Evolutionary conservation across 2,797 vertebrate species (phyloP).

Genomic region (Falco peregrinus): DNA sequence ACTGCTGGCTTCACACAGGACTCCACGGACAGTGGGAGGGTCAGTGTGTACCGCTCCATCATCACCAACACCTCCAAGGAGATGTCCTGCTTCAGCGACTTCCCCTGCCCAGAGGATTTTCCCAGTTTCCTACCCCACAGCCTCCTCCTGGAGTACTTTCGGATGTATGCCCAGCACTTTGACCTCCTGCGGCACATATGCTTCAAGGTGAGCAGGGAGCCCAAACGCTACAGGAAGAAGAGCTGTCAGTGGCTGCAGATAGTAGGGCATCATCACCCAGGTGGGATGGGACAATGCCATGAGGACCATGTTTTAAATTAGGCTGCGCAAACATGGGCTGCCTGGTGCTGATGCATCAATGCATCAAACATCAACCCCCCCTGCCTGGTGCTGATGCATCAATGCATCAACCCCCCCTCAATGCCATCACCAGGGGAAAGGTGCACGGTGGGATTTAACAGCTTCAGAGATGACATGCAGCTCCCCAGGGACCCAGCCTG

Average conservation of each 20-base stretch:
- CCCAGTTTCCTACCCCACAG: conserved; percentile 87
- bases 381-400: too few relatives aligned
- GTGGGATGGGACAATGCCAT: accelerated
- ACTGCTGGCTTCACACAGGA: conserved; percentile 73
- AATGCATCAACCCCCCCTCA: background rate
- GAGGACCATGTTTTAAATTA: background rate
- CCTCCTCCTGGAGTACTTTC: conserved; percentile 86
- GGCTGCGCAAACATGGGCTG: background rate
- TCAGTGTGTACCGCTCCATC: conserved; percentile 87
- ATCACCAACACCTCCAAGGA: conserved; percentile 93
- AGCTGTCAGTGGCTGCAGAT: background rate
- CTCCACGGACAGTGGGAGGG: conserved; percentile 70
- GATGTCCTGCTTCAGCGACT: conserved; percentile 93
- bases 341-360: background rate
- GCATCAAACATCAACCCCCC: too few relatives aligned
- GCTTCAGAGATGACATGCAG: background rate
- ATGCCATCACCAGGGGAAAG: background rate
- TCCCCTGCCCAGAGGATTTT: conserved; percentile 84
- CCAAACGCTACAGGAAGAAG: background rate
- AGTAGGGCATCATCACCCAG: background rate
- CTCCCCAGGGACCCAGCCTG: background rate
- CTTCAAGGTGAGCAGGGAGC: conserved; percentile 79
- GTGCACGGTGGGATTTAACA: background rate
- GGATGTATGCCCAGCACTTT: conserved; percentile 81
- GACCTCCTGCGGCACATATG: conserved; percentile 81